phyloP scores from a whole-genome alignment of 2,797 vertebrate species.

The Rhynchonycteris naso region DNA sequence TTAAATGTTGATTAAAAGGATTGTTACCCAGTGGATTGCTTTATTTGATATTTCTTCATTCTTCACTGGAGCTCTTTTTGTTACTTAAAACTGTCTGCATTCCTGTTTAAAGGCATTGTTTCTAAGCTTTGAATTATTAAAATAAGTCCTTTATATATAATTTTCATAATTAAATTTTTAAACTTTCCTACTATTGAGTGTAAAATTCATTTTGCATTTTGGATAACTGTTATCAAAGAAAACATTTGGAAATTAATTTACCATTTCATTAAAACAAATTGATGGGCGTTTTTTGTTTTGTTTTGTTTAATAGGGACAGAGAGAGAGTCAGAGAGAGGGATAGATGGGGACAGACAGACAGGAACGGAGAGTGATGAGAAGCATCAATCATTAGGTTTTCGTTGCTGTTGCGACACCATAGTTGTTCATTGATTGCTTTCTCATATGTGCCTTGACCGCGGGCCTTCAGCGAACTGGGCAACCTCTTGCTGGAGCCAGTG shows the following conservation, averaged over 20 bases:
- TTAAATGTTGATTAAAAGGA: constrained; percentile 28
- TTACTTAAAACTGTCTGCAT: constrained; percentile 28
- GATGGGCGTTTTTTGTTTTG: constrained; percentile 4
- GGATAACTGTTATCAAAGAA: constrained; percentile 11
- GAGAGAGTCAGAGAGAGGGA: too few relatives aligned
- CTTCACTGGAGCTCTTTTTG: neutral
- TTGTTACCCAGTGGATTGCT: neutral
- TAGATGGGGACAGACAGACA: too few relatives aligned
- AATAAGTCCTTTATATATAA: constrained; percentile 10
- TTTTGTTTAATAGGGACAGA: too few relatives aligned
- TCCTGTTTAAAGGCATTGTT: neutral
- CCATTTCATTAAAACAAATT: constrained; percentile 15
- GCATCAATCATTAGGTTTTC: too few relatives aligned
- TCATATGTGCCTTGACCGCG: too few relatives aligned
- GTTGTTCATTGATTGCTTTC: too few relatives aligned
- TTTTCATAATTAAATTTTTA: constrained; percentile 40
- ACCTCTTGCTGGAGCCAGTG: too few relatives aligned
- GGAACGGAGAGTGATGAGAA: too few relatives aligned
- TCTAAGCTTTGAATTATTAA: constrained; percentile 39
- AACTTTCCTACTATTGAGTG: neutral
- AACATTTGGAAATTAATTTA: constrained; percentile 31
- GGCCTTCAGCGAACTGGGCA: too few relatives aligned
- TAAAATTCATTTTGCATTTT: constrained; percentile 42
- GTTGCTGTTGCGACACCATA: too few relatives aligned
- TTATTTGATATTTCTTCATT: constrained; percentile 12